phyloP scores from a whole-genome alignment of 2,888 invertebrate species.

The Phortica magna region DNA sequence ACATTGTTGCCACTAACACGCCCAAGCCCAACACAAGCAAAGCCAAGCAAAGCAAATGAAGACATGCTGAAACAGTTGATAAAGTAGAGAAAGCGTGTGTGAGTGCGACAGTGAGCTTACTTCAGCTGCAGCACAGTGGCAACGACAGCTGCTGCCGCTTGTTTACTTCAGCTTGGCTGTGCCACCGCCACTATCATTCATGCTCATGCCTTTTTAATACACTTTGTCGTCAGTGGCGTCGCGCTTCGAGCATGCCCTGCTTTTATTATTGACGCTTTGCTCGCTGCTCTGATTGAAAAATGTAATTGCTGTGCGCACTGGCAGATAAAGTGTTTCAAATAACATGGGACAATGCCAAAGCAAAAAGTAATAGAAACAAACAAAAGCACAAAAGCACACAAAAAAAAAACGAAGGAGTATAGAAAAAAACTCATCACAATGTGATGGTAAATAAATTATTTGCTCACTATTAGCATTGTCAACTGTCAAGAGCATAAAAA shows the following conservation, averaged over 20 bases:
- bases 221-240: neutral
- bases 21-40: conserved; percentile 11
- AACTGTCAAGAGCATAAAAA: neutral
- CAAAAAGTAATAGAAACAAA: neutral
- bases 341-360: neutral
- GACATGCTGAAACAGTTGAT: too few species aligned
- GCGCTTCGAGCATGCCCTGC: neutral
- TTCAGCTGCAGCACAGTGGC: neutral
- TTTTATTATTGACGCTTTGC: neutral
- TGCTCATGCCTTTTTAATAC: neutral
- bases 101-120: neutral
- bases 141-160: neutral
- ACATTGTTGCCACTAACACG: neutral
- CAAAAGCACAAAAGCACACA: neutral
- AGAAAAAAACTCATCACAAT: neutral
- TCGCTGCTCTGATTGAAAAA: neutral
- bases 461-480: neutral
- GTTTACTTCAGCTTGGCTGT: neutral
- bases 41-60: neutral
- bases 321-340: neutral
- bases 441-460: neutral
- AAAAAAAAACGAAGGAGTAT: neutral
- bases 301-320: neutral
- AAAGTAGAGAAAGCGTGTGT: too few species aligned
- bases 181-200: too few species aligned